Evolutionary conservation across 2,797 vertebrate species (phyloP), one percentile per base, ranked within the genome.

Genomic region (Brachyalestes nurse): DNA sequence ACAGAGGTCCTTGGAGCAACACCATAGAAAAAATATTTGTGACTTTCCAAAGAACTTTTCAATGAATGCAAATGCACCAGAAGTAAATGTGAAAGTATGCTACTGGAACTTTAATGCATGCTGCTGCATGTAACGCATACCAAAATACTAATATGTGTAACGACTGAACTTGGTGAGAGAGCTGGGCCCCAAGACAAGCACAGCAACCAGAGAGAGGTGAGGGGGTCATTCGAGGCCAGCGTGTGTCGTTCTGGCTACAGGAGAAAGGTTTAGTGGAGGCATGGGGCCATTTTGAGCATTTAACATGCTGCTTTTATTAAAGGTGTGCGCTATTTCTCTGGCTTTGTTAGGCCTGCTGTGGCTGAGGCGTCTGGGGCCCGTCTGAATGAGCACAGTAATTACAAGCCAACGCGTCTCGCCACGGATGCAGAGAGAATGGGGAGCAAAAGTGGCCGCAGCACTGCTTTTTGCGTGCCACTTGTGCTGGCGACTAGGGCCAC

Each of bases 381-480:
- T 72, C 66, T 80, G 85, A 89, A 85, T 81, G 72, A 82, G 82
- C 14, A 25, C 75, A 47, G 82, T 87, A 86, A 89, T 89, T 88
- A 86, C 85, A 77, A 79, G 51, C 82, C 83, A 25, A 66, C 13
- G 53, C 61, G 84, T 75, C 84, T 78, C 45, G 71, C 64, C 74
- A 2, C 10, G 61, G 74, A 66, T 21, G 55, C 57, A 49, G 57
- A 82, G 72, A 75, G 82, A 86, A 83, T 80, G 72, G 80, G 64
- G 79, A 75, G 64, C 58, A 62, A 84, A 84, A 86, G 80, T 75
- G 79, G 85, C 77, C 60, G 72, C 78, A 51, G 78, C 72, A 77
- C 40, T 57, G 82, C 73, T 78, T 82, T 81, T 83, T 75, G 81
- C 72, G 16, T 40, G 9, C 49, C 80, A 77, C 86, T 84, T 84